phyloP scores from a whole-genome alignment of 2,113 vertebrate genomes.

The Ancistrus triradiatus region DNA sequence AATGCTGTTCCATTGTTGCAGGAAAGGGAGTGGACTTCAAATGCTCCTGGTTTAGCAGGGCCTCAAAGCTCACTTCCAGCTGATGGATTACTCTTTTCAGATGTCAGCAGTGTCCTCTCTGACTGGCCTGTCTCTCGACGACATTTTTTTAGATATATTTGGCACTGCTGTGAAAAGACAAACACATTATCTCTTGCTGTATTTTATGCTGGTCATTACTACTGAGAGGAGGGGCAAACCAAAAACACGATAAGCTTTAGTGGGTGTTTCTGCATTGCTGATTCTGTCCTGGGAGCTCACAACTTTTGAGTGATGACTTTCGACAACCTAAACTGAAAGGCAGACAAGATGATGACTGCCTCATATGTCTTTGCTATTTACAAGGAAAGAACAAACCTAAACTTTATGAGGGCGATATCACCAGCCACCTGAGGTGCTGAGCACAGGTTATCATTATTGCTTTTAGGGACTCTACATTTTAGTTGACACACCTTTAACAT shows the following conservation, averaged over 20 bases:
- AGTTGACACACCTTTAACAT: not conserved
- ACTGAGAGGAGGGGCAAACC: not conserved
- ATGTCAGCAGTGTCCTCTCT: conserved; percentile 5
- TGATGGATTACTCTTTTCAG: conserved; percentile 36
- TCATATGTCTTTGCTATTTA: not conserved
- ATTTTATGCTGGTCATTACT: not conserved
- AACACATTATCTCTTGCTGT: conserved; percentile 1
- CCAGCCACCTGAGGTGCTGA: not conserved
- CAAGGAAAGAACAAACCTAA: not conserved
- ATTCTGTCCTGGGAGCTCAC: not conserved
- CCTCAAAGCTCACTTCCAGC: conserved; percentile 24
- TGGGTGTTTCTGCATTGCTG: not conserved
- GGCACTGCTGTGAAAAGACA: conserved; percentile 3
- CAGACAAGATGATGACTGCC: not conserved
- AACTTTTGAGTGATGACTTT: conserved; percentile 9
- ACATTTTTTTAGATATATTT: conserved; percentile 4
- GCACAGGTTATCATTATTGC: not conserved
- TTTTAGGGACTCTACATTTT: not conserved
- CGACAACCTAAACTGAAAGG: conserved; percentile 6
- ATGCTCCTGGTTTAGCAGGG: conserved; percentile 13
- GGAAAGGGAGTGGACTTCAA: not conserved
- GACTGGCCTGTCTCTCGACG: not conserved
- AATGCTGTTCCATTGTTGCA: conserved; percentile 6
- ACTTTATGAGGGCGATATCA: conserved; percentile 1
- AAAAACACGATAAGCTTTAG: conserved; percentile 13